phyloP scores from a whole-genome alignment of 2,888 invertebrate species.

The Lochmaea crataegi region DNA sequence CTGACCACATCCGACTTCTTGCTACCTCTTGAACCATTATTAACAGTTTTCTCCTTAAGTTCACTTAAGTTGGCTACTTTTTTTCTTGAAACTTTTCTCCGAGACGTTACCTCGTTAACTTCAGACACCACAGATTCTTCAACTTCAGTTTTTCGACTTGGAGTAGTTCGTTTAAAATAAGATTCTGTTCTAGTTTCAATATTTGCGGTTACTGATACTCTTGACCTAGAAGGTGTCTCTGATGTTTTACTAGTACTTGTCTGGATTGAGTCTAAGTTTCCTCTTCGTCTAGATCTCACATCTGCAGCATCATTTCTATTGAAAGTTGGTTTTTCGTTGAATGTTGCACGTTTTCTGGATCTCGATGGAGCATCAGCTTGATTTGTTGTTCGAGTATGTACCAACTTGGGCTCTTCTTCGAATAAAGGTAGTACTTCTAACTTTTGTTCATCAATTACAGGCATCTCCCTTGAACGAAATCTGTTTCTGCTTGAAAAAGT shows the following conservation, averaged over 20 bases:
- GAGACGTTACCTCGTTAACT: constrained; percentile 60
- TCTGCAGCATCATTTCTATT: too few relatives aligned
- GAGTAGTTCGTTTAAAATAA: constrained; percentile 34
- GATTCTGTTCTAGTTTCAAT: constrained; percentile 53
- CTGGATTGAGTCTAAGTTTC: constrained; percentile 47
- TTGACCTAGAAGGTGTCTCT: constrained; percentile 40
- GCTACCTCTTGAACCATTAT: constrained; percentile 46
- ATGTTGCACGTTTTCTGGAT: too few relatives aligned
- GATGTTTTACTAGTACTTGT: constrained; percentile 55
- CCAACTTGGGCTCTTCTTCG: constrained; percentile 59
- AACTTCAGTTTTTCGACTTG: constrained; percentile 43
- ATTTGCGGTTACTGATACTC: constrained; percentile 42
- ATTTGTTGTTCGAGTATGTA: constrained; percentile 33
- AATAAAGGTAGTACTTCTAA: constrained; percentile 62
- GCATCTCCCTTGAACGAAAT: constrained; percentile 51
- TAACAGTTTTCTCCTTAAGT: constrained; percentile 31
- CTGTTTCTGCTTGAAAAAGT: constrained; percentile 30
- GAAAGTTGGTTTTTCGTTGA: too few relatives aligned
- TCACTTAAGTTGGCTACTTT: constrained; percentile 44
- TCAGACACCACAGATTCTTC: constrained; percentile 60
- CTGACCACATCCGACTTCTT: constrained; percentile 53
- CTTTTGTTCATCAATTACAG: constrained; percentile 59
- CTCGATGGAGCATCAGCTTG: too few relatives aligned
- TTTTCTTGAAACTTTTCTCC: constrained; percentile 55
- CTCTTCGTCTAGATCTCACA: constrained; percentile 34